A percentile compares a stretch with the other conserved stretches of the same genome.
Evolutionary conservation across 2,888 invertebrate genomes (phyloP).

Genomic region (Artemia sinica): DNA sequence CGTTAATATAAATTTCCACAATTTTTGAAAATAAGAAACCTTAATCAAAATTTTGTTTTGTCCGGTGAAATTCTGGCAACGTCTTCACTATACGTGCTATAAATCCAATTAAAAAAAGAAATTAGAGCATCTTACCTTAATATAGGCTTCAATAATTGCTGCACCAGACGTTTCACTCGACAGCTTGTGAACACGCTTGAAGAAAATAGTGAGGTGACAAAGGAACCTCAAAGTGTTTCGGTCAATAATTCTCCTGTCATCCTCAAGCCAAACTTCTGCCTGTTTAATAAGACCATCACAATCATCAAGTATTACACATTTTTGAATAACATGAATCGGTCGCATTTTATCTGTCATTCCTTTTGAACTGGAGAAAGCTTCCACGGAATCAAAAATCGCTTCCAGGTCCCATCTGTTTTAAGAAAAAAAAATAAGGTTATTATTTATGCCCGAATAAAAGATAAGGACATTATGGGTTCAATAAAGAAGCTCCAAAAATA

Average conservation of each 20-base stretch:
- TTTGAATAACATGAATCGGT: slow-evolving; percentile 59
- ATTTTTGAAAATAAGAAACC: no score
- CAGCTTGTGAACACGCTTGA: slow-evolving; percentile 51
- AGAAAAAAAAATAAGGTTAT: slow-evolving; percentile 14
- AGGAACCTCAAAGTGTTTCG: slow-evolving; percentile 52
- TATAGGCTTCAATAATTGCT: slow-evolving; percentile 51
- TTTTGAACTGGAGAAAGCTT: slow-evolving; percentile 40
- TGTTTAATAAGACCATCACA: slow-evolving; percentile 47
- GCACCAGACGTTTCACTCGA: slow-evolving; percentile 45
- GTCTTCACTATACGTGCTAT: no score
- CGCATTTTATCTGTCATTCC: slow-evolving; percentile 43
- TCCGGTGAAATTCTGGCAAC: no score
- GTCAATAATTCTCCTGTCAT: slow-evolving; percentile 15
- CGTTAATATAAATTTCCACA: no score
- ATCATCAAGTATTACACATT: slow-evolving; percentile 65
- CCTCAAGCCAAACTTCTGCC: slow-evolving; percentile 44
- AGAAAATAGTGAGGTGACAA: slow-evolving; percentile 64
- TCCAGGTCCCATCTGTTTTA: slow-evolving; percentile 44
- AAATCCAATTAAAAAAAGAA: no score
- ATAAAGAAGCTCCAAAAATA: no score
- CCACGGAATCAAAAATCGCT: slow-evolving; percentile 48
- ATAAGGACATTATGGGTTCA: no score
- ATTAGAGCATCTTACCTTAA: slow-evolving; percentile 29
- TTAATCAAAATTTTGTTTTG: no score
- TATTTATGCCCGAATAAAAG: no score